Conservation (phyloP, 2,888 invertebrate genomes). For the Neuroscelio doddi region DNA sequence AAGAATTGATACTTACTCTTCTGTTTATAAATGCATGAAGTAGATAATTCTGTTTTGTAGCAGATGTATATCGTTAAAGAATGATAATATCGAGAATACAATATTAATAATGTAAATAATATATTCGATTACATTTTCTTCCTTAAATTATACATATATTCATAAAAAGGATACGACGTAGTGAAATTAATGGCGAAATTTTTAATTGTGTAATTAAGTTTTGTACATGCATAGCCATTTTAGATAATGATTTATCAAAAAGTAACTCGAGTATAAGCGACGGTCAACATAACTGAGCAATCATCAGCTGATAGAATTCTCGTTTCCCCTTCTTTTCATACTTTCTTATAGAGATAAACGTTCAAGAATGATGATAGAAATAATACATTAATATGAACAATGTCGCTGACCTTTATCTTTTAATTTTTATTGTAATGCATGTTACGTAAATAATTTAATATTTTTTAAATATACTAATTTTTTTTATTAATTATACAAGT, state of each 20-base stretch:
- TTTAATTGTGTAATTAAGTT: slow-evolving; percentile 46
- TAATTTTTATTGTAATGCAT: too few species aligned
- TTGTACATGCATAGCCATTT: slow-evolving; percentile 56
- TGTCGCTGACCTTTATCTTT: too few species aligned
- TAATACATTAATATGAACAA: not conserved
- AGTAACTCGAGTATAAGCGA: not conserved
- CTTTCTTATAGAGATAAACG: too few species aligned
- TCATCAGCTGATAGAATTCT: not conserved
- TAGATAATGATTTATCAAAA: slow-evolving; percentile 13
- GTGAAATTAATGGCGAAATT: slow-evolving; percentile 27
- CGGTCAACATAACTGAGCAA: not conserved
- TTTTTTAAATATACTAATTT: too few species aligned
- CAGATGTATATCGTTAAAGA: not conserved
- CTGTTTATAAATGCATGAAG: slow-evolving; percentile 2
- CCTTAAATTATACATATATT: too few species aligned
- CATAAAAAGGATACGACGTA: slow-evolving; percentile 63
- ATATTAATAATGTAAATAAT: not conserved
- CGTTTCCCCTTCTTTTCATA: not conserved
- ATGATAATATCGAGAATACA: not conserved
- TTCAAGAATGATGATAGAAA: not conserved
- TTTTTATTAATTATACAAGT: too few species aligned
- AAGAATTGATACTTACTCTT: slow-evolving; percentile 1
- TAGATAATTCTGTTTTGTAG: not conserved
- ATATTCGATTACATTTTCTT: too few species aligned
- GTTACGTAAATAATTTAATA: too few species aligned